Base-by-base conservation (phyloP, 2,797 vertebrate genomes). In the Rhyacichthys aspro region DNA sequence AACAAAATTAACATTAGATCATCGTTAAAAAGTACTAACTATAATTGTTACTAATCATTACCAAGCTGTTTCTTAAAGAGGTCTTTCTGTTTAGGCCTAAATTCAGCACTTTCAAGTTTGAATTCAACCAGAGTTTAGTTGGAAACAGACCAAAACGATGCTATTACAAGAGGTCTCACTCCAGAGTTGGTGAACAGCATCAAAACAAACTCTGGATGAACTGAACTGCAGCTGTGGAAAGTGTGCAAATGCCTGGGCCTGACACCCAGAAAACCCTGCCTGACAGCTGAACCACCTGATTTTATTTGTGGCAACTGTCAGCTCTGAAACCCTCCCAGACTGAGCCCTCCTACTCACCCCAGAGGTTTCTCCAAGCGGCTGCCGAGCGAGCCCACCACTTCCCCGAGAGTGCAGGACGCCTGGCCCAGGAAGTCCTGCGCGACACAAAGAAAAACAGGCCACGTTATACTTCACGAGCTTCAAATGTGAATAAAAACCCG, bases 351-450 rank as follows among this genome's bases (percentile, higher is more conserved):
- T 79, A 94, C 96, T 97, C 88, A 98, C 97, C 92, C 90, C 37
- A 99, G 93, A 72, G 94, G 47, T 72, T 97, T 98, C 84, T 98
- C 95, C 81, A 93, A 69, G 53, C 95, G 95, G 82, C 97, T 95
- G 68, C 96, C 97, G 82, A 96, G 85, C 6, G 96, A 98, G 55
- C 97, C 97, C 54, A 99, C 97, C 82, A 98, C 93, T 86, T 99
- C 97, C 70, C 97, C 97, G 28, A 99, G 86, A 1, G 97, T 96
- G 79, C 94, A 98, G 70, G 89, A 87, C 44, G 94, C 96, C 81
- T 98, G 96, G 69, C 97, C 97, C 86, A 99, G 91, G 83, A 99
- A 98, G 76, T 99, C 97, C 97, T 99, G 88, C 69, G 42, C 19
- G 74, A 49, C 28, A 64, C 14, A 57, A 11, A 16, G 1, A 33